These are phyloP conservation scores for Trachelus tabidus DNA, from an alignment of 2,888 invertebrate species.

Conservation along the genomic window DNA sequence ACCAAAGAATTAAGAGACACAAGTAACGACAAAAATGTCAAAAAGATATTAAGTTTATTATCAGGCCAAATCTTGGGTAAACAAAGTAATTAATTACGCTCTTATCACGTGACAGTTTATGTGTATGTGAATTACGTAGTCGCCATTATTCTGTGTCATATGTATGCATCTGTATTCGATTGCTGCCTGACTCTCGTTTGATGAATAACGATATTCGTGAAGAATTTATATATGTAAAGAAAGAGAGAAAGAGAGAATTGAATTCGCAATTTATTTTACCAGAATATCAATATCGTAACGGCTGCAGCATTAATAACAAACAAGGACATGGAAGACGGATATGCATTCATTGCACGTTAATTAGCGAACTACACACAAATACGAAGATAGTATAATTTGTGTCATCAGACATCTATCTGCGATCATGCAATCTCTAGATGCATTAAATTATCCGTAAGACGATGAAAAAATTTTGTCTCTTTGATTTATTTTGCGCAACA, in stretches of 20 bases:
- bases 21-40: neutral
- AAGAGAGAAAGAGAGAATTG: constrained; percentile 9
- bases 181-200: neutral
- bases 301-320: too few species aligned
- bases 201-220: neutral
- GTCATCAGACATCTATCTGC: too few species aligned
- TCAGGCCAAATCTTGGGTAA: neutral
- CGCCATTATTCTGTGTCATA: neutral
- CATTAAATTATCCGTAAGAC: too few species aligned
- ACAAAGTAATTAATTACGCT: neutral
- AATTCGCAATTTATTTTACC: neutral
- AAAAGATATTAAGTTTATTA: neutral
- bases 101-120: neutral
- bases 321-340: too few species aligned
- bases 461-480: too few species aligned
- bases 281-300: neutral
- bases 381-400: too few species aligned
- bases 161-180: neutral
- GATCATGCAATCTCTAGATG: too few species aligned
- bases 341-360: too few species aligned
- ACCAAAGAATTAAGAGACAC: neutral
- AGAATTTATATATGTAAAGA: neutral
- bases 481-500: too few species aligned
- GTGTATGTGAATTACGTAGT: neutral
- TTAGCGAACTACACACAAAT: too few species aligned